Percentiles rank a stretch among this genome's conserved stretches.
Evolutionary conservation across 2,888 invertebrate species (phyloP).

Genomic region (Tillus elongatus): DNA sequence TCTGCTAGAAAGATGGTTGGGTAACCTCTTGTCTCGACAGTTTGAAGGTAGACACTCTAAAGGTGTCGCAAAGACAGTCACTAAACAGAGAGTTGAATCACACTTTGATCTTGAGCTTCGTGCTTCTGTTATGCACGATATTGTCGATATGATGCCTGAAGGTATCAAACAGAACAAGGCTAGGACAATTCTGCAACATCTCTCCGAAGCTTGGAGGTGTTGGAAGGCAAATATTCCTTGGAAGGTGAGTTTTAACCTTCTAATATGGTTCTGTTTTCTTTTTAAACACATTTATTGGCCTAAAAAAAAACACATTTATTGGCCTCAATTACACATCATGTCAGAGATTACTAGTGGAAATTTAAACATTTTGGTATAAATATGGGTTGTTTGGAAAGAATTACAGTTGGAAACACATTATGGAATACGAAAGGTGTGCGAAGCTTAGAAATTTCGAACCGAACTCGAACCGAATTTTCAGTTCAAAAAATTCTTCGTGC

Average conservation of each 20-base stretch:
- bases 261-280: conserved; percentile 7
- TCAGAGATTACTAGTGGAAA: too few species aligned
- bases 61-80: conserved; percentile 99
- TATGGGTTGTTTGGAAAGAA: too few species aligned
- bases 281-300: neutral
- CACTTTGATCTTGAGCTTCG: conserved; percentile 98
- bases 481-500: too few species aligned
- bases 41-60: conserved; percentile 99
- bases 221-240: conserved; percentile 99
- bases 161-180: conserved; percentile 99
- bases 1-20: conserved; percentile 95
- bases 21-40: conserved; percentile 94
- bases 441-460: too few species aligned
- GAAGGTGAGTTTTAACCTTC: conserved; percentile 59
- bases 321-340: too few species aligned
- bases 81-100: conserved; percentile 98
- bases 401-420: too few species aligned
- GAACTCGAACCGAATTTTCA: too few species aligned
- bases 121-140: conserved; percentile 95
- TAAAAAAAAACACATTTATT: too few species aligned
- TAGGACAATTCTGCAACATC: conserved; percentile 94
- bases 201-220: conserved; percentile 98
- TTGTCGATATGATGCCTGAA: conserved; percentile 99
- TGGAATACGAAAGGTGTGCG: too few species aligned
- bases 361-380: too few species aligned